Evolutionary conservation across 53 echinoderm and acorn worm genomes (phyloP).

Genomic region (Crossaster papposus): DNA sequence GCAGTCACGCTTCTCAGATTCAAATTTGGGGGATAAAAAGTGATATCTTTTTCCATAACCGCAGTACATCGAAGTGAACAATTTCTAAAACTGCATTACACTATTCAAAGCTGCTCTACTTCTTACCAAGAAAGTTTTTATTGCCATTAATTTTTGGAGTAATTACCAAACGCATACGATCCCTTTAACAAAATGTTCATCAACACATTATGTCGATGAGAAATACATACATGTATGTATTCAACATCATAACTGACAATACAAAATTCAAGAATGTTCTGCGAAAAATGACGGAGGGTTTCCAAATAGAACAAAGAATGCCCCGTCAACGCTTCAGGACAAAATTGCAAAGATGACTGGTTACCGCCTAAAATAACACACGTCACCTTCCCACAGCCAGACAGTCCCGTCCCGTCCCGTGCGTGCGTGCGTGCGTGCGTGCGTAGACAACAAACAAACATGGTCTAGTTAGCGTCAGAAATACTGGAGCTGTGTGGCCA

Average conservation of each 20-base stretch:
- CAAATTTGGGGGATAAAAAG: too few relatives aligned
- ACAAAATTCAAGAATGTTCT: background rate
- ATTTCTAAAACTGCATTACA: too few relatives aligned
- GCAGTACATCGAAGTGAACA: too few relatives aligned
- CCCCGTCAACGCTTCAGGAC: background rate
- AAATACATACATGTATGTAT: background rate
- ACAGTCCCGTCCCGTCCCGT: too few relatives aligned
- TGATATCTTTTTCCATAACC: too few relatives aligned
- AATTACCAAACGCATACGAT: too few relatives aligned
- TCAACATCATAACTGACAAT: background rate
- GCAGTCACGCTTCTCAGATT: too few relatives aligned
- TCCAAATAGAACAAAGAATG: background rate
- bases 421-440: too few relatives aligned
- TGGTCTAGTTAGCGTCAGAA: background rate
- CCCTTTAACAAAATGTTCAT: background rate
- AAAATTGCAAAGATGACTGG: background rate
- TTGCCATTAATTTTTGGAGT: too few relatives aligned
- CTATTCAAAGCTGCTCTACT: too few relatives aligned
- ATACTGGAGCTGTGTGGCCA: background rate
- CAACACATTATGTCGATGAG: background rate
- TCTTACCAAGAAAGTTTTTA: too few relatives aligned
- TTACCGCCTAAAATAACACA: background rate
- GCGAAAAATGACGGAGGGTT: background rate
- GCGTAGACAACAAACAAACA: background rate
- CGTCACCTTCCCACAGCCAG: background rate